Conservation (phyloP, 2,888 invertebrate genomes). For the Heliconius erato region DNA sequence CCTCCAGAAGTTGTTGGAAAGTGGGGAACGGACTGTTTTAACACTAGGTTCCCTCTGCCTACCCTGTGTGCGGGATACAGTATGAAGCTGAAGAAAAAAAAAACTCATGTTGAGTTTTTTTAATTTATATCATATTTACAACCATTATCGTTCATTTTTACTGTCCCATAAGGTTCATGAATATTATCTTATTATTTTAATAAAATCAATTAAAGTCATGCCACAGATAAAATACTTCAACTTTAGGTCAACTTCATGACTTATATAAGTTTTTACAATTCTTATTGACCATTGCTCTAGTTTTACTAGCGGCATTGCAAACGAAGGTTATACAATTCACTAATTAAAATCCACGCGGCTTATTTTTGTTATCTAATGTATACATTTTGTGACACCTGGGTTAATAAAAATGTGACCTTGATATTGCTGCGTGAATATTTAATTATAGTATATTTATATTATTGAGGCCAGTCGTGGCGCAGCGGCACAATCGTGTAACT, state of each 20-base stretch:
- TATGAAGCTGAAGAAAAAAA: too few species aligned
- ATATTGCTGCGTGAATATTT: not conserved
- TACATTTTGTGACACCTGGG: not conserved
- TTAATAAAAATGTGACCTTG: not conserved
- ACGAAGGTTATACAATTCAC: not conserved
- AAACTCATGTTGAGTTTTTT: too few species aligned
- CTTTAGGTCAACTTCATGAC: not conserved
- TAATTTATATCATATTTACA: too few species aligned
- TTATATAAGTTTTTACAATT: not conserved
- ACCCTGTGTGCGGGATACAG: too few species aligned
- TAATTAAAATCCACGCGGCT: not conserved
- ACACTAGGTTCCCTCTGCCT: too few species aligned
- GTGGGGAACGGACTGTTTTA: too few species aligned
- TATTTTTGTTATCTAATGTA: not conserved
- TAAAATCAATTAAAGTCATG: constrained; percentile 4
- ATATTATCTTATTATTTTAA: not conserved
- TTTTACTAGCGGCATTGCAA: constrained; percentile 11
- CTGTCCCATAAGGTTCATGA: too few species aligned
- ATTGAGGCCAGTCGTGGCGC: too few species aligned
- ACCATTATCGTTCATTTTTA: too few species aligned
- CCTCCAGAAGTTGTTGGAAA: too few species aligned
- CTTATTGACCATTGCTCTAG: not conserved
- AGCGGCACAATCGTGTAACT: too few species aligned
- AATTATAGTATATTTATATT: not conserved
- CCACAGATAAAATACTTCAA: constrained; percentile 6